These are phyloP conservation scores for Ditylenchus dipsaci DNA, from an alignment of 1,140 invertebrate species.

Conservation along the genomic window DNA sequence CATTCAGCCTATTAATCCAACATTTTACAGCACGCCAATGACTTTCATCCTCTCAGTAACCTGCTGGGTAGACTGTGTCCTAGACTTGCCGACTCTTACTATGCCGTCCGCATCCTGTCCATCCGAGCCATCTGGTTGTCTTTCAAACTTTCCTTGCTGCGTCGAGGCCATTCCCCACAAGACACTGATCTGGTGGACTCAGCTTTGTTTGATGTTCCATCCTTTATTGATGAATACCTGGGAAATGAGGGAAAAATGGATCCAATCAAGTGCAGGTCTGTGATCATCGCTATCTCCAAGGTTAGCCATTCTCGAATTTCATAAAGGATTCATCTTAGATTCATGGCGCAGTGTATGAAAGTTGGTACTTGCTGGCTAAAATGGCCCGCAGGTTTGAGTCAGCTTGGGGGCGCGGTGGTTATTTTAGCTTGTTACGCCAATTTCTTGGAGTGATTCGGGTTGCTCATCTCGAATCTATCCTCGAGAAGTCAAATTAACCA, in stretches of 20 bases:
- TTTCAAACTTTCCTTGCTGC: slow-evolving; percentile 45
- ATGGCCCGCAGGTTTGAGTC: too few relatives aligned
- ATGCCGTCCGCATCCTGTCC: slow-evolving; percentile 41
- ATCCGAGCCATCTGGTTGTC: slow-evolving; percentile 46
- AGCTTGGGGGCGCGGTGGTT: too few relatives aligned
- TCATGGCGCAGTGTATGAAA: too few relatives aligned
- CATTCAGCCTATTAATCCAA: background rate
- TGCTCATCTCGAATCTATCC: too few relatives aligned
- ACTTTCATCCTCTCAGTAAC: slow-evolving; percentile 51
- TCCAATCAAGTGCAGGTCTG: slow-evolving; percentile 23
- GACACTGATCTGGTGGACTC: slow-evolving; percentile 47
- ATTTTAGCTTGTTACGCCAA: too few relatives aligned
- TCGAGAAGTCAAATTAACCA: too few relatives aligned
- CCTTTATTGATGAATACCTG: slow-evolving; percentile 43
- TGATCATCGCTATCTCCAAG: slow-evolving; percentile 43
- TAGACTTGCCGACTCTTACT: slow-evolving; percentile 54
- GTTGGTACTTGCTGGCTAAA: too few relatives aligned
- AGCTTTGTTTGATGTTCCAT: slow-evolving; percentile 39
- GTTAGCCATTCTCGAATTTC: too few relatives aligned
- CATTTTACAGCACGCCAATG: slow-evolving; percentile 41
- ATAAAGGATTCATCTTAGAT: too few relatives aligned
- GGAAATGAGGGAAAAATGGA: slow-evolving; percentile 52
- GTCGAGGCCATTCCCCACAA: slow-evolving; percentile 46
- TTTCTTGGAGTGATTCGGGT: too few relatives aligned
- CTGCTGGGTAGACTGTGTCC: slow-evolving; percentile 50